Evolutionary conservation across 2,797 vertebrate genomes (phyloP), one percentile per base, ranked within the genome.

Genomic region (Halcyon smyrnensis): DNA sequence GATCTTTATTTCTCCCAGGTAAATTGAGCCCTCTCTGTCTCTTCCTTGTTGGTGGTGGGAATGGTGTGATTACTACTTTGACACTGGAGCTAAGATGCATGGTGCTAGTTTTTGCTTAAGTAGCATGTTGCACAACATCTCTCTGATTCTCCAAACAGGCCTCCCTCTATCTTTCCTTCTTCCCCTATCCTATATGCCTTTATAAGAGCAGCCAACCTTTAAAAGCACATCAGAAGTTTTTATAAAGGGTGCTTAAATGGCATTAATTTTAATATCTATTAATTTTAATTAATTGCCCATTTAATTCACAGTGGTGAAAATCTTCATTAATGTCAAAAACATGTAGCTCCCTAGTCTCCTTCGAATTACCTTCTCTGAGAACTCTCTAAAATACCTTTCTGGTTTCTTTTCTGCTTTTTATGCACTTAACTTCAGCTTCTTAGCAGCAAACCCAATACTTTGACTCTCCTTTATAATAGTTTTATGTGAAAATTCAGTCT

Each of bases 51-150:
- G 71, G 50, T 89, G 78, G 56, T 87, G 90, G 92, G 88, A 92
- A 83, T 91, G 67, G 81, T 92, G 82, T 54, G 60, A 45, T 89
- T 65, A 87, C 43, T 85, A 89, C 63, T 90, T 92, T 85, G 60
- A 94, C 75, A 80, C 50, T 69, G 82, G 65, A 92, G 93, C 97
- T 96, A 80, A 93, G 88, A 89, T 97, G 97, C 96, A 97, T 96
- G 96, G 84, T 97, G 96, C 96, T 95, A 23, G 59, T 94, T 90
- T 95, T 78, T 85, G 97, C 94, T 96, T 97, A 90, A 89, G 71
- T 91, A 77, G 97, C 97, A 97, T 97, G 97, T 89, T 93, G 96
- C 94, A 92, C 85, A 95, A 28, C 92, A 92, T 90, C 88, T 90
- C 75, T 95, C 90, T 90, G 64, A 78, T 92, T 83, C 54, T 82